A percentile compares a stretch with the other conserved stretches of the same genome.
These are phyloP conservation scores for Rhizoglyphus robini DNA, from an alignment of 1,140 invertebrate genomes.

Conservation along the genomic window DNA sequence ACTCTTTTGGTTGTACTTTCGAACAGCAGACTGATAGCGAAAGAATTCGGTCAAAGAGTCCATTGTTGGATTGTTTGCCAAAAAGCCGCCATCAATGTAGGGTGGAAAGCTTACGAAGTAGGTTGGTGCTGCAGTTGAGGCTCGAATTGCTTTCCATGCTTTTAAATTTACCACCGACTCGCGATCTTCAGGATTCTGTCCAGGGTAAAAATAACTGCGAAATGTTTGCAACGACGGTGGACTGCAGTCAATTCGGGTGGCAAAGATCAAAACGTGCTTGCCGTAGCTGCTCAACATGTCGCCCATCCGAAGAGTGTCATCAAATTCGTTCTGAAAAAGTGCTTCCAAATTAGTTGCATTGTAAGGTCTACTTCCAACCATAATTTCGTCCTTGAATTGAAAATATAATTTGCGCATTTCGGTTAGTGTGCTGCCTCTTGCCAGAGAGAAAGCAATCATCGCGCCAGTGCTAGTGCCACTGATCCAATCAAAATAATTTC, in stretches of 20 bases:
- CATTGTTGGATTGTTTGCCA: constrained; percentile 90
- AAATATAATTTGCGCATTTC: constrained; percentile 67
- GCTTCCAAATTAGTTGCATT: constrained; percentile 65
- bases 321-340: constrained; percentile 73
- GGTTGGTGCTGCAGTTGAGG: constrained; percentile 89
- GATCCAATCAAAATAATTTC: constrained; percentile 86
- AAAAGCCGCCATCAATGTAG: constrained; percentile 91
- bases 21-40: constrained; percentile 68
- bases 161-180: constrained; percentile 28
- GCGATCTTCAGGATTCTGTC: constrained; percentile 43
- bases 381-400: constrained; percentile 77
- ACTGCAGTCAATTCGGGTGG: constrained; percentile 72
- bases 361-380: constrained; percentile 67
- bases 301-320: constrained; percentile 70
- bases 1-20: constrained; percentile 44
- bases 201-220: constrained; percentile 70
- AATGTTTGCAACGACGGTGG: constrained; percentile 88
- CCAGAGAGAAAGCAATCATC: constrained; percentile 67
- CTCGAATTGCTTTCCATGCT: constrained; percentile 66
- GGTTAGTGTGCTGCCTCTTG: constrained; percentile 35
- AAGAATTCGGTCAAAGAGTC: constrained; percentile 84
- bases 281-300: constrained; percentile 48
- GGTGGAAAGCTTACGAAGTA: constrained; percentile 70
- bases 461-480: constrained; percentile 93
- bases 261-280: constrained; percentile 67